A percentile compares a stretch with the other conserved stretches of the same genome.
Conservation (phyloP, 2,797 vertebrate species). For the Tachyglossus aculeatus region DNA sequence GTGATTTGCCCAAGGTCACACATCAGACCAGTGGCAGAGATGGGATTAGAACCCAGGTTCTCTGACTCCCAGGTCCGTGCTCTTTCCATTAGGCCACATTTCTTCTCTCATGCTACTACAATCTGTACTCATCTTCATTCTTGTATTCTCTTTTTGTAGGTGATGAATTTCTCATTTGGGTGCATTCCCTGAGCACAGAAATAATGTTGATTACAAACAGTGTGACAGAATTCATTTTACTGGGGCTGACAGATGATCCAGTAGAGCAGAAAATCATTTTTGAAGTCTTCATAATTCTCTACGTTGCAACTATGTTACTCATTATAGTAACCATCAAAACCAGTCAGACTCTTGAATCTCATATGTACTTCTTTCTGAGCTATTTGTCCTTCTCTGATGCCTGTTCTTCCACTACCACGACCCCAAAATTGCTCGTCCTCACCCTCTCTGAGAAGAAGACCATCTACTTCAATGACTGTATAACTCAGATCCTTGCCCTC, state of each 20-base stretch:
- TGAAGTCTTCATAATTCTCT: slow-evolving; percentile 38
- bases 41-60: too few species aligned
- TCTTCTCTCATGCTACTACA: too few species aligned
- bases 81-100: too few species aligned
- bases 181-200: neutral
- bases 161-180: neutral
- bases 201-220: slow-evolving; percentile 4
- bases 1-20: too few species aligned
- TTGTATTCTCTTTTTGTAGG: neutral
- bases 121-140: too few species aligned
- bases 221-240: slow-evolving; percentile 20
- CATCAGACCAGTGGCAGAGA: too few species aligned
- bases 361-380: slow-evolving; percentile 53
- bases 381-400: slow-evolving; percentile 36
- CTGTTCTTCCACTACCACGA: slow-evolving; percentile 36
- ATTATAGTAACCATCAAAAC: slow-evolving; percentile 40
- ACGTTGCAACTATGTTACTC: slow-evolving; percentile 30
- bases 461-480: too few species aligned
- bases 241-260: slow-evolving; percentile 37
- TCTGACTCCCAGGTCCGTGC: too few species aligned
- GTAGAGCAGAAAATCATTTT: slow-evolving; percentile 19
- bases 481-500: slow-evolving; percentile 18
- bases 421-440: slow-evolving; percentile 42
- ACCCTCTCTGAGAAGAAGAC: slow-evolving; percentile 6
- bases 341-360: slow-evolving; percentile 22